Conservation (phyloP, 1,140 invertebrate species). For the Drosophila erecta region DNA sequence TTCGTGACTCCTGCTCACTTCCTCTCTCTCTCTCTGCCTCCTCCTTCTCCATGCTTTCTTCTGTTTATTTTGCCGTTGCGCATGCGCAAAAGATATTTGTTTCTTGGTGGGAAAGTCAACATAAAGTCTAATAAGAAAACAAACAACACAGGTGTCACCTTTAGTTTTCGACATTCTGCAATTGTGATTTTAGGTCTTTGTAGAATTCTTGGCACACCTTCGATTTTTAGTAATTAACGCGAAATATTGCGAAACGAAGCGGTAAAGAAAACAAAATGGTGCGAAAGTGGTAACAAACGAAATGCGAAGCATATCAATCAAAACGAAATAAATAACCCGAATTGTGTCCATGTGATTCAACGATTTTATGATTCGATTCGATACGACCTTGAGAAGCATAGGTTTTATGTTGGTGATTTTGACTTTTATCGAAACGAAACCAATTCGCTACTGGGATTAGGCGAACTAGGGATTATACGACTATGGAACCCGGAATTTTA, state of each 20-base stretch:
- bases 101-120: conserved; percentile 35
- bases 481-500: conserved; percentile 82
- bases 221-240: conserved; percentile 50
- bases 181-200: conserved; percentile 16
- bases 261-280: conserved; percentile 36
- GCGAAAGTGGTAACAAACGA: conserved; percentile 29
- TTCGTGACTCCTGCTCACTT: conserved; percentile 29
- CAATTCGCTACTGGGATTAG: conserved; percentile 38
- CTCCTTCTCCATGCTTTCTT: neutral
- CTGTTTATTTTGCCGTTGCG: conserved; percentile 54
- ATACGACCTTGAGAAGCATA: conserved; percentile 30
- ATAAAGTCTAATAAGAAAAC: conserved; percentile 14
- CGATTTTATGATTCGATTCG: conserved; percentile 28
- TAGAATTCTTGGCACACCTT: conserved; percentile 48
- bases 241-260: conserved; percentile 48
- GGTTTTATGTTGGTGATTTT: conserved; percentile 34
- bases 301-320: conserved; percentile 37
- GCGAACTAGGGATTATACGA: conserved; percentile 37
- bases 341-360: conserved; percentile 58
- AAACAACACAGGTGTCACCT: conserved; percentile 56
- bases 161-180: conserved; percentile 11
- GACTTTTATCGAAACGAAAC: conserved; percentile 40
- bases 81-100: conserved; percentile 42
- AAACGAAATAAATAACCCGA: conserved; percentile 29
- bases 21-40: conserved; percentile 2